A percentile compares a stretch with the other conserved stretches of the same genome.
Conservation (phyloP, 2,113 vertebrate genomes). For the human (Homo sapiens) region DNA sequence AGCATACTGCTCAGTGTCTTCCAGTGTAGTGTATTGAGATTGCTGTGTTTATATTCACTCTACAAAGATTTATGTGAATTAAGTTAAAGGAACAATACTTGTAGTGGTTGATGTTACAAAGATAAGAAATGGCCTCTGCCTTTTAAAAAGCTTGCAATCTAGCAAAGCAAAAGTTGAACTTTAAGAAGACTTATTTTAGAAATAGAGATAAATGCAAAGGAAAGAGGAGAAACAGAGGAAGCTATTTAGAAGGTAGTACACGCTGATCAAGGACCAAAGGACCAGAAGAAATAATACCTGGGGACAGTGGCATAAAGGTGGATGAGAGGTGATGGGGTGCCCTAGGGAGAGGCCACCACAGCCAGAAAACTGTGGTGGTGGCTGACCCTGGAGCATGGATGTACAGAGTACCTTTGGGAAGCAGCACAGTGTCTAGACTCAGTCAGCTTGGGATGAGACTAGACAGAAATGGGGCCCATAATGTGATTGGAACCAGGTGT, state of each 20-base stretch:
- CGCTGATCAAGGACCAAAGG: background rate
- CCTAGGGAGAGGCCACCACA: background rate
- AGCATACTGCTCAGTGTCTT: background rate
- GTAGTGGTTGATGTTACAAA: background rate
- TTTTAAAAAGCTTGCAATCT: background rate
- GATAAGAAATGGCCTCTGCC: background rate
- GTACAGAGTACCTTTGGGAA: background rate
- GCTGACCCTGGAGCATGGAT: background rate
- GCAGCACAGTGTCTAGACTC: background rate
- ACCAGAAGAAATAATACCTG: background rate
- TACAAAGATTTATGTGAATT: background rate
- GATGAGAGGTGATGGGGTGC: background rate
- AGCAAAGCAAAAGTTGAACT: constrained; percentile 13
- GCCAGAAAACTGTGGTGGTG: background rate
- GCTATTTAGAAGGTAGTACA: background rate
- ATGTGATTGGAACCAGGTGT: background rate
- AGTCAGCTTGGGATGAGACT: background rate
- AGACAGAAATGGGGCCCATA: background rate
- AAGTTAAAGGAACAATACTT: background rate
- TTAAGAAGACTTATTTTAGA: background rate
- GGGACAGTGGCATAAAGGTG: background rate
- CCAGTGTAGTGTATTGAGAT: background rate
- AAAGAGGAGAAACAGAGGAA: background rate
- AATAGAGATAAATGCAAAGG: background rate
- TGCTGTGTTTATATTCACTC: background rate